Evolutionary conservation across 1,140 invertebrate species (phyloP), one percentile per base, ranked within the genome.

Genomic region (Aphelenchoides avenae): DNA sequence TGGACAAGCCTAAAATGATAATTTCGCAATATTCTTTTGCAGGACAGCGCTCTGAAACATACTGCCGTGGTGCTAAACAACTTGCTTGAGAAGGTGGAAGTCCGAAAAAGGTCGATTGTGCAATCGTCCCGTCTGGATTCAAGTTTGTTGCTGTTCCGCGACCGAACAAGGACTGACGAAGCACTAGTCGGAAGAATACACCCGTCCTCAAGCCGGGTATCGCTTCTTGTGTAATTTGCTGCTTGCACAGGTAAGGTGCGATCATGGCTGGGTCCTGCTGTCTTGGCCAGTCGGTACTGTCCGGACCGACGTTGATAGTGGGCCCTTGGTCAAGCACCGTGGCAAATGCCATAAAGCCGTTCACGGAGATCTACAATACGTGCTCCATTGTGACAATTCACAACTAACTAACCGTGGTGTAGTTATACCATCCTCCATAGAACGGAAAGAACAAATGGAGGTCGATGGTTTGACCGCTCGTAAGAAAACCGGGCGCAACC

Each of bases 201-300:
- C 72, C 72, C 6, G 70, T 63, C 15, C 62, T 33, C 22, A 74
- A 55, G 27, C 67, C 72, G 24, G 72, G 72, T 46, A 64, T 76
- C 7, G 47, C 36, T 34, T 65, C 60, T 64, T 75, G 72, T 5
- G 68, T 72, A 42, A 73, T 73, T 62, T 70, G 72, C 47, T 75
- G 73, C 57, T 75, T 75, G 48, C 73, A 75, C 9, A 75, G 57
- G 57, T 66, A 75, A 11, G 73, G 73, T 27, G 75, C 73, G 53
- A 75, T 75, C 73, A 75, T 75, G 5, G 73, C 73, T 27, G 73
- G 73, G 61, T 75, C 73, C 48, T 75, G 74, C 24, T 70, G 65
- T 24, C 73, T 47, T 13, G 73, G 73, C 73, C 73, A 75, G 57
- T 77, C 73, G 15, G 73, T 75, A 5, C 50, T 44, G 22, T 75